A percentile compares a stretch with the other conserved stretches of the same genome.
Evolutionary conservation across 2,888 invertebrate genomes (phyloP).

Genomic region (Xanthorhoe designata): DNA sequence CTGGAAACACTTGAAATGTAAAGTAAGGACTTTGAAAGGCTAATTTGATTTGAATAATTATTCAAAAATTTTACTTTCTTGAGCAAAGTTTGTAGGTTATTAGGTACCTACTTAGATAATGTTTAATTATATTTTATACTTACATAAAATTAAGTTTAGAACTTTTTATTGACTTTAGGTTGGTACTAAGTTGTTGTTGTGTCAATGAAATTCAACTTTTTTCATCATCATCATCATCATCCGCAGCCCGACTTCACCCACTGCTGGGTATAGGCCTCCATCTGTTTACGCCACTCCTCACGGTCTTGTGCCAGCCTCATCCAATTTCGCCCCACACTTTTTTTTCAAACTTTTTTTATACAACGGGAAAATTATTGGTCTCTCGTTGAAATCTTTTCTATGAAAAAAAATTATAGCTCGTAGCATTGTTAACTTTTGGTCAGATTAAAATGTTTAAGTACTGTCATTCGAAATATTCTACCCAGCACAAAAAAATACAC

Average conservation of each 20-base stretch:
- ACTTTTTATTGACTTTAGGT: neutral
- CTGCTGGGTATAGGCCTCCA: no score
- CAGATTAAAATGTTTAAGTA: neutral
- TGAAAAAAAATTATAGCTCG: neutral
- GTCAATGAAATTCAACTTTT: no score
- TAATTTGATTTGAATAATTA: neutral
- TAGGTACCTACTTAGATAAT: no score
- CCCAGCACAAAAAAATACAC: constrained; percentile 6
- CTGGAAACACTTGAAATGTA: neutral
- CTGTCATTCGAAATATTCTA: neutral
- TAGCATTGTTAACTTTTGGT: neutral
- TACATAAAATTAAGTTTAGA: neutral
- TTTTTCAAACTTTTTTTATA: constrained; percentile 17
- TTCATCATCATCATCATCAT: no score
- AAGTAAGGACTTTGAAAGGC: neutral
- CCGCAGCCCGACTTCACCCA: no score
- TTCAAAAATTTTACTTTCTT: neutral
- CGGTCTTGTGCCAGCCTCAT: no score
- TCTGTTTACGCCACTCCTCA: no score
- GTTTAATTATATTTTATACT: no score
- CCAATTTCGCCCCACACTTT: no score
- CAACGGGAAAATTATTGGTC: constrained; percentile 18
- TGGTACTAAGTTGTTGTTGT: no score
- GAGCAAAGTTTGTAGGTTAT: neutral
- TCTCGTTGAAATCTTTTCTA: constrained; percentile 40